phyloP scores from a whole-genome alignment of 2,888 invertebrate species.

The Xylocampa areola region DNA sequence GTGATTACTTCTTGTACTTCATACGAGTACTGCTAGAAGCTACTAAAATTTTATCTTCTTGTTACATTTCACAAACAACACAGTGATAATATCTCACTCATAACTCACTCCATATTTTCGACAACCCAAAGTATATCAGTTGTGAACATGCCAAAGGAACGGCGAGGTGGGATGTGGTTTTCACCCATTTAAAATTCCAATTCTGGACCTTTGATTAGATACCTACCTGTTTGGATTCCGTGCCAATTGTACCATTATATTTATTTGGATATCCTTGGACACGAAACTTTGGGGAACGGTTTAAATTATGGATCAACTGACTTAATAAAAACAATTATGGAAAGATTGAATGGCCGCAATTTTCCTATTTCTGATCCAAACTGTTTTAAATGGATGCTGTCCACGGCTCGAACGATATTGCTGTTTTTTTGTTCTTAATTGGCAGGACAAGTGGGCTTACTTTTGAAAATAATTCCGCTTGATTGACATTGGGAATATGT shows the following conservation, averaged over 20 bases:
- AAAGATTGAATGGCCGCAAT: too few relatives aligned
- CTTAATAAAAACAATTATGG: not conserved
- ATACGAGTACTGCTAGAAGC: too few relatives aligned
- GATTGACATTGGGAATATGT: too few relatives aligned
- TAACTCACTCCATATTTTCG: conserved; percentile 21
- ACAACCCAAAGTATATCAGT: conserved; percentile 48
- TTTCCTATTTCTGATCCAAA: too few relatives aligned
- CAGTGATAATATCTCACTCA: conserved; percentile 19
- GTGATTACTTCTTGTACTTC: too few relatives aligned
- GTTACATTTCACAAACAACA: not conserved
- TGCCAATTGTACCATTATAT: conserved; percentile 36
- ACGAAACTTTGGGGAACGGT: not conserved
- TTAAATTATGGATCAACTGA: conserved; percentile 1
- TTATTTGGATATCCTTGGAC: conserved; percentile 31
- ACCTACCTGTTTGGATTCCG: conserved; percentile 38
- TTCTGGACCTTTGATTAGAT: conserved; percentile 64
- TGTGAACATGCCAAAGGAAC: conserved; percentile 61
- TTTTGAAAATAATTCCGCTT: too few relatives aligned
- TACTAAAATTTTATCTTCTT: too few relatives aligned
- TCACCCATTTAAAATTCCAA: conserved; percentile 75
- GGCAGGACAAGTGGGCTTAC: too few relatives aligned
- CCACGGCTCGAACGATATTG: too few relatives aligned
- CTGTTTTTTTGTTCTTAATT: too few relatives aligned
- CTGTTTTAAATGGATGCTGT: too few relatives aligned
- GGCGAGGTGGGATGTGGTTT: conserved; percentile 66